Base-by-base conservation (phyloP, 2,888 invertebrate species). In the Ornithoptera priamus region DNA sequence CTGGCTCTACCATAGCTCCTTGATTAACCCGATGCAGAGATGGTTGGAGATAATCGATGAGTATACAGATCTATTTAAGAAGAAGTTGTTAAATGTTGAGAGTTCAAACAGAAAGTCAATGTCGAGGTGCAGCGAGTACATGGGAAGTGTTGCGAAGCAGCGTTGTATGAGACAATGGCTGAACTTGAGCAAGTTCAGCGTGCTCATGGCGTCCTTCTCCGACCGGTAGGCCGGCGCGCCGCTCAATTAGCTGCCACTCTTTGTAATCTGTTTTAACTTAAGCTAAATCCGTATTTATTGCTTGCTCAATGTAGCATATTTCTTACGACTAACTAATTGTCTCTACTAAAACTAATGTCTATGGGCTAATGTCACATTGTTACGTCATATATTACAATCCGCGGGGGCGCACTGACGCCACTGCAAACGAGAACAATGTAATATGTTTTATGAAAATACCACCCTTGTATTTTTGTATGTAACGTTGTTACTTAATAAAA, bases 1-100 rank as follows among this genome's bases (percentile, higher is more conserved):
- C 77, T 87, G 89, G 88, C 73, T 89, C 73, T 88, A 88, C 75
- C 87, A 84, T 73, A 86, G 86, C 76, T 84, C 91, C 30, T 77
- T 88, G 2, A 82, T 87, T 17, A 80, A 83, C 68, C 90, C 90
- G 5, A 73, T 88, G 85, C 90, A 83, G 75, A 81, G 89, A 39
- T 92, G 91, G 92, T 77, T 91, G 71, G 89, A 86, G 70, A 79
- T 81, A 68, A 74, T 88, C 10, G 78, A 83, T 46, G 80, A 85
- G 72, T 85, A 84, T 71, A 80, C 84, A 10, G 84, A 83, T 10
- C 69, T 76, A 71, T 69, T 78, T 66, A 69, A 69, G 57, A 69
- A 67, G 18, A 73, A 75, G 36, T 22, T 74, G 36, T 59, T 61
- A 8, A 57, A 30, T 18, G 58, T 67, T 24, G 62, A 62, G 18